Evolutionary conservation across 2,888 invertebrate genomes (phyloP), one percentile per base, ranked within the genome.

Genomic region (Drosophila stalkeri): DNA sequence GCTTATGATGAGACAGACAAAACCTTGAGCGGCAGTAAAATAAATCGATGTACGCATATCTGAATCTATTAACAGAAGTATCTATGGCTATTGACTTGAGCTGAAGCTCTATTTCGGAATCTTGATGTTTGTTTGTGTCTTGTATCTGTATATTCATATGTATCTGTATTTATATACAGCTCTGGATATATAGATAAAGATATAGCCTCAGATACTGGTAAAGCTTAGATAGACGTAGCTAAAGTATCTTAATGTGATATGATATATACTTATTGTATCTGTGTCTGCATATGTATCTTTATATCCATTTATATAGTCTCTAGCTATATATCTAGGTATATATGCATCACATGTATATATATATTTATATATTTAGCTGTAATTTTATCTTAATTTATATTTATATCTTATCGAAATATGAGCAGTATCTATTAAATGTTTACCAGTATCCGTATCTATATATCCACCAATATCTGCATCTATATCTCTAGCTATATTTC

Each of bases 21-120:
- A 75, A 75, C 79, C 78, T 79, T 79, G 68, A 79, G 39, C 47
- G 35, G 31, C 27, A 57, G 39, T 37, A 23, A 67, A 23, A 49
- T 46, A 62, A 44, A 49, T 60, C 27, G 37, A 49, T 54, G 65
- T 54, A 64, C 66, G 66, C 65, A 65, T 46, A 65, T 64, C 46
- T 47, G 47, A 65, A 47, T 67, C 39, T 39, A 27, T 66, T 55
- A 35, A 47, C 39, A 49, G n/a, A 41, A 33, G 31, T 44, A 43
- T 64, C 41, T 65, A 33, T 23, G n/a, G 37, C 51, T 11, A 6
- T 23, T 35, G 54, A 16, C 39, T 39, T 39, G 1, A 23, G n/a
- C 11, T 23, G 11, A n/a, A n/a, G 35, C 8, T 14, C 33, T 33
- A 14, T 51, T 51, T 39, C 7, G 31, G 31, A 20, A 8, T 35